A percentile compares a stretch with the other conserved stretches of the same genome.
phyloP scores from a whole-genome alignment of 2,888 invertebrate genomes.

The Acanthococcus lagerstroemiae region DNA sequence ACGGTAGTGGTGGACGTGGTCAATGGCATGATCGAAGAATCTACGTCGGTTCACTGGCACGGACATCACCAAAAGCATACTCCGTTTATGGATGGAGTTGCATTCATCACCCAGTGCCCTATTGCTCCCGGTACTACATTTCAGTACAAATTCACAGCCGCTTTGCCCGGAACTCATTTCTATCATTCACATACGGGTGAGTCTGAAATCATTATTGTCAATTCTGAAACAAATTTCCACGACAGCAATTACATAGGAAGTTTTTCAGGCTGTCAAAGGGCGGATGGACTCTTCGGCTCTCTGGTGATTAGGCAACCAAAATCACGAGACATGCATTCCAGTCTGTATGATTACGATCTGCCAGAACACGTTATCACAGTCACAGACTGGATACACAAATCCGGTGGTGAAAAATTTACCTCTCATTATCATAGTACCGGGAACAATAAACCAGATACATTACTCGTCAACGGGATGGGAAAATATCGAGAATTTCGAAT shows the following conservation, averaged over 20 bases:
- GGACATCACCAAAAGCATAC: slow-evolving; percentile 68
- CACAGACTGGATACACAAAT: slow-evolving; percentile 70
- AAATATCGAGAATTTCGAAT: slow-evolving; percentile 41
- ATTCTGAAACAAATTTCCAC: neutral
- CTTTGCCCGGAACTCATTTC: slow-evolving; percentile 70
- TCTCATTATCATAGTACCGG: slow-evolving; percentile 75
- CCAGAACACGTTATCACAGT: slow-evolving; percentile 63
- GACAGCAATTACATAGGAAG: neutral
- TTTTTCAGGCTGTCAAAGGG: slow-evolving; percentile 51
- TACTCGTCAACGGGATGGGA: slow-evolving; percentile 75
- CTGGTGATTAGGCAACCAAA: slow-evolving; percentile 62
- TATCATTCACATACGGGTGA: slow-evolving; percentile 66
- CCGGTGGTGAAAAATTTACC: slow-evolving; percentile 63
- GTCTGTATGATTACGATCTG: slow-evolving; percentile 68
- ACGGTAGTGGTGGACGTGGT: slow-evolving; percentile 69
- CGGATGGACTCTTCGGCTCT: slow-evolving; percentile 73
- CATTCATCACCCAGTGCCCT: slow-evolving; percentile 75
- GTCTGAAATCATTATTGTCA: neutral
- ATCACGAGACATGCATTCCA: slow-evolving; percentile 52
- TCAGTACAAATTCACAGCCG: slow-evolving; percentile 53
- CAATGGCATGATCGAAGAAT: slow-evolving; percentile 67
- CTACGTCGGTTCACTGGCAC: slow-evolving; percentile 85
- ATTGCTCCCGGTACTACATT: slow-evolving; percentile 64
- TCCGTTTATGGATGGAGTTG: slow-evolving; percentile 84
- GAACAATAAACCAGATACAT: slow-evolving; percentile 69